These are phyloP conservation scores for Mastomys coucha DNA, from an alignment of 2,113 vertebrate genomes.

Conservation along the genomic window DNA sequence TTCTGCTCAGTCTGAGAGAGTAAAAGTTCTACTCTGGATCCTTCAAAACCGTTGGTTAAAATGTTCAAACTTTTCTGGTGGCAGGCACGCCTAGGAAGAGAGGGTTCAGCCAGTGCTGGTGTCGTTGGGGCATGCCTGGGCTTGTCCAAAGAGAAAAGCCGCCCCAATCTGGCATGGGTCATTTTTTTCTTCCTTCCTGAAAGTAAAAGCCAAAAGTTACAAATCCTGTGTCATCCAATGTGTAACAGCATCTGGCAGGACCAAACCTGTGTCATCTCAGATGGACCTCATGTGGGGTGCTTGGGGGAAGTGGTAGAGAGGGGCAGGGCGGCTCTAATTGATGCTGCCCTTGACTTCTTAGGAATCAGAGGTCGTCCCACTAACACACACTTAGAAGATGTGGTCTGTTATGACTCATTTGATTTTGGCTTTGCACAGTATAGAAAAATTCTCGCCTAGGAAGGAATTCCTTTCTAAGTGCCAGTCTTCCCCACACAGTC, in stretches of 20 bases:
- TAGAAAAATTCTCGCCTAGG: neutral
- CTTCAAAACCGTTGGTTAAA: neutral
- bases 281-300: neutral
- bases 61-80: neutral
- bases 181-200: neutral
- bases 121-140: no score
- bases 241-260: neutral
- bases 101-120: rapidly evolving
- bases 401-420: constrained; percentile 56
- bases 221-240: neutral
- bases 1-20: neutral
- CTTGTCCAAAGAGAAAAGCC: neutral
- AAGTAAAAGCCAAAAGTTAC: constrained; percentile 10
- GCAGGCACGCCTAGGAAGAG: neutral
- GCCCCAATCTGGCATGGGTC: neutral
- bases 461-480: constrained; percentile 42
- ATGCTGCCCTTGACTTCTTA: neutral
- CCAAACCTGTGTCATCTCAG: neutral
- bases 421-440: constrained; percentile 28
- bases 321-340: no score
- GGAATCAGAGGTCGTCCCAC: constrained; percentile 26
- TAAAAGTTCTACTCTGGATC: neutral
- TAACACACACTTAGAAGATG: neutral
- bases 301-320: neutral
- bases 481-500: neutral